Conservation (phyloP, 2,113 vertebrate genomes). For the Cygnus buccinator region DNA sequence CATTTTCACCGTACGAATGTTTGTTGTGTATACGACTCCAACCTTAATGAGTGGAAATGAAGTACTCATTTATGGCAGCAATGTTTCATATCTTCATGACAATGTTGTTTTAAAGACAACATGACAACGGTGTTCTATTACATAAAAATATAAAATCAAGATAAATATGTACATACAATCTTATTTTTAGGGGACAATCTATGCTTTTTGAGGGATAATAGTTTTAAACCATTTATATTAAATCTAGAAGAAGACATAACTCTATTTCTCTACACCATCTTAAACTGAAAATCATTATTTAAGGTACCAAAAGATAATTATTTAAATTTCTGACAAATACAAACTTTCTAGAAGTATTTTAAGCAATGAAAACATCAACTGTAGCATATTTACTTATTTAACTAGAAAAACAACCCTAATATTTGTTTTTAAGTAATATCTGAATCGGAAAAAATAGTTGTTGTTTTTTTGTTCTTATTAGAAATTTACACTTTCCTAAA, state of each 20-base stretch:
- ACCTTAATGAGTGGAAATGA: neutral
- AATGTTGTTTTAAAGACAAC: neutral
- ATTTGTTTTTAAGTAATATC: neutral
- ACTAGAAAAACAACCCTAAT: neutral
- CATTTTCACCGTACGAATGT: neutral
- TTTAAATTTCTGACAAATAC: neutral
- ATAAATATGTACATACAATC: neutral
- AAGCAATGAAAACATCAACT: neutral
- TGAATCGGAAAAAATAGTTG: neutral
- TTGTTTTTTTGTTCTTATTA: neutral
- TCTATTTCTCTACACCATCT: neutral
- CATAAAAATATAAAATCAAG: neutral
- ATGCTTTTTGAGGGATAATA: neutral
- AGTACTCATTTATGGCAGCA: neutral
- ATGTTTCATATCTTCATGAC: neutral
- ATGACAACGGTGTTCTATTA: neutral
- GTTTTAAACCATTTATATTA: neutral
- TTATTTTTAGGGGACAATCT: neutral
- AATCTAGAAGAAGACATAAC: neutral
- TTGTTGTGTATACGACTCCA: neutral
- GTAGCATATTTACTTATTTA: neutral
- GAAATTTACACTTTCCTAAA: neutral
- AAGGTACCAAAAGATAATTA: neutral
- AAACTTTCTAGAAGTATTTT: neutral
- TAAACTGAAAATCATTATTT: neutral